Percentiles rank a stretch among this genome's conserved stretches.
Conservation (phyloP, 2,888 invertebrate species). For the Heliconius charithonia region DNA sequence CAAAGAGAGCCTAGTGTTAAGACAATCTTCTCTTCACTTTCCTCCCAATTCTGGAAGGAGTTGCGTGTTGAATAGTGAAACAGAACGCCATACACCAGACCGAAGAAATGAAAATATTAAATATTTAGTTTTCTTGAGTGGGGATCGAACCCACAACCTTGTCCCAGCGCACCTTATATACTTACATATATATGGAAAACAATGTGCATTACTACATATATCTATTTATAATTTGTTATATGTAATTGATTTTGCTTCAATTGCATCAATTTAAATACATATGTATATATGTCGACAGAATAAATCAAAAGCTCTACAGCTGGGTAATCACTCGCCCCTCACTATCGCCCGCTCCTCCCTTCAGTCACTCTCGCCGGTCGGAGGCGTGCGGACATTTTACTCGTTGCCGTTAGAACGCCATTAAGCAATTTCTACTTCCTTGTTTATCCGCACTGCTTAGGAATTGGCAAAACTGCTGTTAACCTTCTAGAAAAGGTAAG, state of each 20-base stretch:
- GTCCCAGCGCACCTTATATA: too few species aligned
- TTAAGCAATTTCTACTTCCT: conserved; percentile 62
- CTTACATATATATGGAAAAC: too few species aligned
- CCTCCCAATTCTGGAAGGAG: too few species aligned
- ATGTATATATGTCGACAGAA: not conserved
- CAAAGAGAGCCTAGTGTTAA: too few species aligned
- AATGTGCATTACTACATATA: too few species aligned
- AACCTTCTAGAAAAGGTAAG: conserved; percentile 36
- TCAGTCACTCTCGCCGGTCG: conserved; percentile 68
- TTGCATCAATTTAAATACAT: conserved; percentile 1
- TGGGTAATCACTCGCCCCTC: conserved; percentile 37
- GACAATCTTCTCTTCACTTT: too few species aligned
- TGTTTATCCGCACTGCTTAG: conserved; percentile 46
- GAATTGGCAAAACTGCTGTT: not conserved
- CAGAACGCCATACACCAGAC: too few species aligned
- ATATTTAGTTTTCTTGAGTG: too few species aligned
- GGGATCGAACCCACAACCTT: too few species aligned
- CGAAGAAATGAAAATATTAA: too few species aligned
- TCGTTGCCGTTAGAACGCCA: conserved; percentile 66
- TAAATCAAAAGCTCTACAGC: conserved; percentile 18
- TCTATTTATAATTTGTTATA: not conserved
- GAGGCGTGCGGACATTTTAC: conserved; percentile 59
- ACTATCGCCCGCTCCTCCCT: conserved; percentile 57
- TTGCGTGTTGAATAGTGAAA: too few species aligned
- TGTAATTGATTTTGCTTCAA: not conserved